A percentile compares a stretch with the other conserved stretches of the same genome.
phyloP scores from a whole-genome alignment of 1,140 invertebrate genomes.

The Drosophila lacertosa region DNA sequence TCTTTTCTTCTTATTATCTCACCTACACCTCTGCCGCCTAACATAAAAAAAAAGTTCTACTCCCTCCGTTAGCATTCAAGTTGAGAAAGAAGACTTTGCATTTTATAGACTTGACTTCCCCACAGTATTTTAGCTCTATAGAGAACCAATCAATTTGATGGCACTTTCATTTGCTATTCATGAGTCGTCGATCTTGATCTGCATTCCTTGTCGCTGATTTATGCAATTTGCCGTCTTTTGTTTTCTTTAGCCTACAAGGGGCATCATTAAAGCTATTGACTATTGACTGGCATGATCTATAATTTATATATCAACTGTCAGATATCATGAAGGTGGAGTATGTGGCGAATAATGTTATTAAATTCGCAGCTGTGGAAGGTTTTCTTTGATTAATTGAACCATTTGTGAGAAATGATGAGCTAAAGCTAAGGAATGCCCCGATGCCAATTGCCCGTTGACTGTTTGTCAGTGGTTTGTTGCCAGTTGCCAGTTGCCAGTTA shows the following conservation, averaged over 20 bases:
- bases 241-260: constrained; percentile 34
- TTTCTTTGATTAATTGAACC: constrained; percentile 75
- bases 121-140: not conserved
- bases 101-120: constrained; percentile 5
- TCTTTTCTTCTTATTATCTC: too few relatives aligned
- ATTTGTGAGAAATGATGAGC: constrained; percentile 74
- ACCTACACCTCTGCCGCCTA: too few relatives aligned
- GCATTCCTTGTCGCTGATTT: constrained; percentile 37
- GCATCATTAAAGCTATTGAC: constrained; percentile 70
- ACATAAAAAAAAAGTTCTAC: too few relatives aligned
- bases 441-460: constrained; percentile 56
- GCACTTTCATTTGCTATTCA: constrained; percentile 30
- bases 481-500: not conserved
- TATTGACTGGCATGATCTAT: constrained; percentile 77
- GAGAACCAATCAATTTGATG: not conserved
- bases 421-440: constrained; percentile 47
- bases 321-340: constrained; percentile 13
- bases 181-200: constrained; percentile 45
- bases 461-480: constrained; percentile 31
- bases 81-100: too few relatives aligned
- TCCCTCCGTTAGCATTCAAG: too few relatives aligned
- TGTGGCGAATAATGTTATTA: constrained; percentile 72
- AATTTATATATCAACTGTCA: constrained; percentile 72
- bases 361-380: constrained; percentile 69
- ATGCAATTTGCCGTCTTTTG: constrained; percentile 54